Conservation (phyloP, 2,888 invertebrate genomes). For the Anoncus sp. region DNA sequence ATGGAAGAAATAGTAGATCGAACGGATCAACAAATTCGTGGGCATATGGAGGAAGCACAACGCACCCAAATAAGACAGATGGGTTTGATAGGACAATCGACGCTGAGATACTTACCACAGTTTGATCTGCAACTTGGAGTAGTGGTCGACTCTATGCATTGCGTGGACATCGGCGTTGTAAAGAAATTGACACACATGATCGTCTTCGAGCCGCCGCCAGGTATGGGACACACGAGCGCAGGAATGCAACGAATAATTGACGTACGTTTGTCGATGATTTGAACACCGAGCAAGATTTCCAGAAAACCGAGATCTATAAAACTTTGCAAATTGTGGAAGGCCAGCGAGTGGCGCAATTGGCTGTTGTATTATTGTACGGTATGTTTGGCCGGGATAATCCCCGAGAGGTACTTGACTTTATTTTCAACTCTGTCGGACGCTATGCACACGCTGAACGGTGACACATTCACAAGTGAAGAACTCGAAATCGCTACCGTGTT, state of each 20-base stretch:
- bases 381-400: constrained; percentile 30
- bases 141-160: constrained; percentile 43
- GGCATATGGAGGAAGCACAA: constrained; percentile 25
- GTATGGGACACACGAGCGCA: constrained; percentile 13
- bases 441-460: constrained; percentile 43
- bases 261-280: constrained; percentile 22
- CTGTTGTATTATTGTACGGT: constrained; percentile 32
- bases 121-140: constrained; percentile 27
- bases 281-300: constrained; percentile 38
- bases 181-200: constrained; percentile 28
- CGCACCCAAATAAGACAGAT: constrained; percentile 14
- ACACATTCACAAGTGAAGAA: constrained; percentile 30
- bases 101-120: constrained; percentile 1
- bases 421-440: constrained; percentile 33
- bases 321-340: constrained; percentile 35
- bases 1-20: constrained; percentile 19
- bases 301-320: constrained; percentile 20
- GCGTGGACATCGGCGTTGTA: constrained; percentile 31
- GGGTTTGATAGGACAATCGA: constrained; percentile 6
- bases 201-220: constrained; percentile 3
- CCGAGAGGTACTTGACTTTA: constrained; percentile 16
- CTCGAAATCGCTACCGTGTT: constrained; percentile 25
- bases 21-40: constrained; percentile 25
- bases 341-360: constrained; percentile 51
- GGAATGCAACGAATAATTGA: constrained; percentile 25